Conservation (phyloP, 2,888 invertebrate species). For the Pelosia muscerda region DNA sequence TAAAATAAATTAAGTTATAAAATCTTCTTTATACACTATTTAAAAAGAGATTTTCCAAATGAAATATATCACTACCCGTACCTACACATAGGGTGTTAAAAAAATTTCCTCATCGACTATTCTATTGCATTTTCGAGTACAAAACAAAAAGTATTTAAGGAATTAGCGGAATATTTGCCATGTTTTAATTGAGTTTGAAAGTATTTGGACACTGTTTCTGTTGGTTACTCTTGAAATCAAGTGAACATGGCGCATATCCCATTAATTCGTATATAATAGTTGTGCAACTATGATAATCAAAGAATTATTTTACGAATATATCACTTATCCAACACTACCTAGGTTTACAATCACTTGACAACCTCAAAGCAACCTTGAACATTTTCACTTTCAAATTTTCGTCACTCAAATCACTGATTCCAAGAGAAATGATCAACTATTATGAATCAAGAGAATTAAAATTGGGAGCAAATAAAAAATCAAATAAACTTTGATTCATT, state of each 20-base stretch:
- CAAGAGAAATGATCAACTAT: neutral
- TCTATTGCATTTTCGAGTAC: neutral
- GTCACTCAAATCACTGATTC: neutral
- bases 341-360: neutral
- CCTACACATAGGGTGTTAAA: too few species aligned
- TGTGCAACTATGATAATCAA: too few species aligned
- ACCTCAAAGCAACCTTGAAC: neutral
- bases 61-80: too few species aligned
- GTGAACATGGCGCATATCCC: too few species aligned
- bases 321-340: too few species aligned
- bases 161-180: too few species aligned
- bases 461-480: constrained; percentile 7
- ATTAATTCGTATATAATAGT: too few species aligned
- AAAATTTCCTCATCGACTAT: neutral
- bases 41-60: neutral
- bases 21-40: neutral
- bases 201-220: too few species aligned
- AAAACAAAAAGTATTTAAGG: neutral
- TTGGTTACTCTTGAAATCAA: too few species aligned
- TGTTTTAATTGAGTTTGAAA: too few species aligned
- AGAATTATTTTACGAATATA: too few species aligned
- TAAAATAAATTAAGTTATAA: neutral
- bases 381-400: neutral
- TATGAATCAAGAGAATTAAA: neutral
- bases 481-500: constrained; percentile 15